A percentile compares a stretch with the other conserved stretches of the same genome.
Evolutionary conservation across 2,888 invertebrate genomes (phyloP).

Genomic region (Trachelus iudaicus): DNA sequence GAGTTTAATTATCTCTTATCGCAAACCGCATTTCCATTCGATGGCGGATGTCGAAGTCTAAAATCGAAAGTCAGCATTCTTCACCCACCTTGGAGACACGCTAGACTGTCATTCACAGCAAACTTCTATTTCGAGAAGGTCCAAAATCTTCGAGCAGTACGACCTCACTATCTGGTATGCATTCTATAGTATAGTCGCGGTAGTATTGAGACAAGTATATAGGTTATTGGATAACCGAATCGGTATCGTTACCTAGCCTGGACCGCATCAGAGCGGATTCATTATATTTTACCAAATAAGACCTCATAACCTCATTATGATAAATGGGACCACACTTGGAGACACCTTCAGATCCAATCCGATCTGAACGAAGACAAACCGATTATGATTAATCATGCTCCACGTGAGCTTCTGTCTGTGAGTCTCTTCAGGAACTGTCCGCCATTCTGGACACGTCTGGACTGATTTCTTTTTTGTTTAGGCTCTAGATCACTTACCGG

Average conservation of each 20-base stretch:
- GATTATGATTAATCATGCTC: not conserved
- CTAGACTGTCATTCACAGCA: not conserved
- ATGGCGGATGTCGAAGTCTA: slow-evolving; percentile 15
- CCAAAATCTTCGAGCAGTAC: not conserved
- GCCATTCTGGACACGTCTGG: not conserved
- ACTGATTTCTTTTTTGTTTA: not conserved
- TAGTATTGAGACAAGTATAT: not conserved
- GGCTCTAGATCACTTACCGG: slow-evolving; percentile 48
- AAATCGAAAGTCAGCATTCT: slow-evolving; percentile 53
- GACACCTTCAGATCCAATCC: not conserved
- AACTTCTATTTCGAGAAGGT: not conserved
- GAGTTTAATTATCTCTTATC: slow-evolving; percentile 36
- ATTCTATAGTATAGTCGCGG: not conserved
- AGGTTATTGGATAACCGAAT: not conserved
- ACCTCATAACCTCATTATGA: not conserved
- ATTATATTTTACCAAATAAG: slow-evolving; percentile 25
- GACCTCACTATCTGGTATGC: not conserved
- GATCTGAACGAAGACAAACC: not conserved
- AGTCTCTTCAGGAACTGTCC: slow-evolving; percentile 9
- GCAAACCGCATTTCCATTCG: slow-evolving; percentile 39
- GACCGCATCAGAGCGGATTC: slow-evolving; percentile 33
- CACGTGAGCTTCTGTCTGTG: slow-evolving; percentile 20
- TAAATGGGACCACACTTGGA: not conserved
- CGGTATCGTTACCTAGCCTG: not conserved
- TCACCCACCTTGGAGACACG: slow-evolving; percentile 54